Evolutionary conservation across 1,140 invertebrate species (phyloP), one percentile per base, ranked within the genome.

Genomic region (Drosophila saltans): DNA sequence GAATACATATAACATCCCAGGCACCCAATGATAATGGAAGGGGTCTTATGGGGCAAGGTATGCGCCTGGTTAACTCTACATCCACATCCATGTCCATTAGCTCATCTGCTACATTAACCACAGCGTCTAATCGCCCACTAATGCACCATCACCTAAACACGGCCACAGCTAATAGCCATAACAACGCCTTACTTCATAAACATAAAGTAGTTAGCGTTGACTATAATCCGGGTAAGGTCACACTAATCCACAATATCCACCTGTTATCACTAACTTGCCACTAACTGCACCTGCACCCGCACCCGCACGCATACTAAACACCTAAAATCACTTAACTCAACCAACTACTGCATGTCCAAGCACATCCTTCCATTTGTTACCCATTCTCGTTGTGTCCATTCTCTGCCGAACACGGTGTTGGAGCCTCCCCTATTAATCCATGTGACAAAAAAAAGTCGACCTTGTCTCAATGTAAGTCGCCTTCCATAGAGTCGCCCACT

Each of bases 1-100:
- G 91, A 21, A 85, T 92, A 28, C 86, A 92, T 72, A 91, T 91
- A 52, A 86, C 86, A 39, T 75, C 91, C 4, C 91, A 91, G 59
- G 72, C 63, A 52, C n/a, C 59, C 2, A 28, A 66, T 7, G 88
- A 80, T 33, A 74, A 82, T 3, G 57, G 66, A 1, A 68, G 65
- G 21, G 59, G 66, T 5, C 57, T 88, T 2, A 68, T 83, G 67
- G 80, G 72, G 1, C 84, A 89, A 86, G 83, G 83, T 86, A 86
- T 86, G 83, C 83, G 83, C 11, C 21, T 85, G 71, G 73, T 71
- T 30, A 80, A 55, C 30, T 67, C 73, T 39, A 66, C 52, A 43
- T 67, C 74, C 52, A 73, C 73, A 67, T 65, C 76, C 66, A 69
- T 80, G 68, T 76, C 78, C 72, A 85, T 80, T 48, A 72, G 82